phyloP scores from a whole-genome alignment of 1,140 invertebrate genomes.

The Meloidogyne floridensis region DNA sequence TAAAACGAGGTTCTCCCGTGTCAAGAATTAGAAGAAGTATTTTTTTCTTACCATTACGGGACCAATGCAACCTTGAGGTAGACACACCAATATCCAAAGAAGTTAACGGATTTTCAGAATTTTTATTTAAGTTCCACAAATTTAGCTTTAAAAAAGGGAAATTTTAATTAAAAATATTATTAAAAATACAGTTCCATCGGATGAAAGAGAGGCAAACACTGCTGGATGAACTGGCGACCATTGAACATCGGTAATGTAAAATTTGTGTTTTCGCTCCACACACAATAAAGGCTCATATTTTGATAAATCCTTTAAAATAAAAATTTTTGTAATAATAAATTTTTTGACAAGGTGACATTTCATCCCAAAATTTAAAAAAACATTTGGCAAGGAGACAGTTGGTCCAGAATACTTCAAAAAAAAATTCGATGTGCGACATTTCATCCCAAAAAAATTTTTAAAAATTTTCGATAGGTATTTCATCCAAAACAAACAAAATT shows the following conservation, averaged over 20 bases:
- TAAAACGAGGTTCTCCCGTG: no score
- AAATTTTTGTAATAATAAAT: no score
- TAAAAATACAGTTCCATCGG: constrained; percentile 78
- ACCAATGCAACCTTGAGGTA: constrained; percentile 40
- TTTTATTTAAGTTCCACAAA: constrained; percentile 53
- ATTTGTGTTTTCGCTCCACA: constrained; percentile 77
- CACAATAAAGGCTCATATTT: constrained; percentile 30
- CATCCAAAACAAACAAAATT: neutral
- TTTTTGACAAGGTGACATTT: no score
- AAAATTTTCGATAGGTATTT: neutral
- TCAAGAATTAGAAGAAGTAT: no score
- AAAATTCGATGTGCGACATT: no score
- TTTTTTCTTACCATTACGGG: constrained; percentile 29
- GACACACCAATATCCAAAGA: constrained; percentile 34
- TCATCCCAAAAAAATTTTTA: constrained; percentile 6
- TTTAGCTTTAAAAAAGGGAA: constrained; percentile 34
- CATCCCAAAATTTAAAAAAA: no score
- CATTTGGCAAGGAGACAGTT: no score
- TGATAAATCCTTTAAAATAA: neutral
- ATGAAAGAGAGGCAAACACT: constrained; percentile 85
- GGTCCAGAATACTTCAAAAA: no score
- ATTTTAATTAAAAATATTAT: neutral
- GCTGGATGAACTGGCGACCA: constrained; percentile 98
- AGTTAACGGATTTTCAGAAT: constrained; percentile 47
- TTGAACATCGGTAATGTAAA: constrained; percentile 93